Base-by-base conservation (phyloP, 2,113 vertebrate genomes). In the Columbina picui region DNA sequence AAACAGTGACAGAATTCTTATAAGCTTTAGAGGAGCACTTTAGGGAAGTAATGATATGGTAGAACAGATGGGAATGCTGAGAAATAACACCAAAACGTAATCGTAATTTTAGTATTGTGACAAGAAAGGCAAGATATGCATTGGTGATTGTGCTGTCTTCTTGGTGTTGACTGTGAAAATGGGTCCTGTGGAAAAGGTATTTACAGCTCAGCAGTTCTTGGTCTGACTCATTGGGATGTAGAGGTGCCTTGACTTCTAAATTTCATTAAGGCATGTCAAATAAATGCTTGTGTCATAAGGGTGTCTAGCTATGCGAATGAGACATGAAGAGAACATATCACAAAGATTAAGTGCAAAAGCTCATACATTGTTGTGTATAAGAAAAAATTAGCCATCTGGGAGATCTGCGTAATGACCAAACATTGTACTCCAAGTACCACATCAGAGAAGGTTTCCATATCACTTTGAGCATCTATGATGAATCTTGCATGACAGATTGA, bases 291-390 rank as follows among this genome's bases (percentile, higher is more conserved):
- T 36, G 22, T 61, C 23, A 39, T 8, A 53, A 50, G 12, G 5
- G 1, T 22, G 9, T 69, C 47, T 43, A 36, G 15, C 12, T 43
- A 30, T 34, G 18, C 13, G 67, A 89, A 89, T 71, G 10, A 67
- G 12, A 70, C 12, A 14, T 13, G 12, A 67, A 41, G 45, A 65
- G 70, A 70, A 26, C 16, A 29, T 7, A 65, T 30, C 14, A 36
- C 18, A 65, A 27, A 56, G 17, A 43, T 21, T 4, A 79, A 79
- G 6, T 18, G 3, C 27, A 34, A 67, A 30, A 19, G 12, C 4
- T 83, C 32, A 10, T 47, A 13, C 11, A 7, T 63, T 0, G 0
- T 34, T 49, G 27, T 16, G 27, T 49, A 14, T 49, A 45, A 64
- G 5, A 27, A 76, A 39, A 83, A 75, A 63, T 34, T 16, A 71